These are phyloP conservation scores for Pitangus sulphuratus DNA, from an alignment of 2,797 vertebrate species.

Conservation along the genomic window DNA sequence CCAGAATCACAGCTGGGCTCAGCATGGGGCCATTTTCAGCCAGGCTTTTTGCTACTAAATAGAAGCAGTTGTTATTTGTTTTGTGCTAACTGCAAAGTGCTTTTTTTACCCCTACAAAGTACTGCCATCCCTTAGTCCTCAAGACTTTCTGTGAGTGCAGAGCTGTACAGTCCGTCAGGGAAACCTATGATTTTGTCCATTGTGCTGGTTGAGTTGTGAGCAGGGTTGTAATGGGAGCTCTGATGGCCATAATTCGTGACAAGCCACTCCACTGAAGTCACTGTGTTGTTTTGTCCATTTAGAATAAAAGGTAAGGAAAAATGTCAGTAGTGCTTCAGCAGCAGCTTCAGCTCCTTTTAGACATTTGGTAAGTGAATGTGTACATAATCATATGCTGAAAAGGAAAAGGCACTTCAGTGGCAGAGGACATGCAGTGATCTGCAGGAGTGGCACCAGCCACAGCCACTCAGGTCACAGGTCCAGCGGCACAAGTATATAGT, in stretches of 20 bases:
- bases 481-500: background rate
- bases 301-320: background rate
- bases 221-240: background rate
- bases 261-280: background rate
- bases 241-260: background rate
- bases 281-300: background rate
- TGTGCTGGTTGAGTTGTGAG: background rate
- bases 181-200: background rate
- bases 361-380: background rate
- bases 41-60: background rate
- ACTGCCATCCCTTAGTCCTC: background rate
- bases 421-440: background rate
- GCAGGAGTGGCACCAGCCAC: accelerated
- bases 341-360: background rate
- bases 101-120: background rate
- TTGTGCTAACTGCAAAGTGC: background rate
- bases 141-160: background rate
- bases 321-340: background rate
- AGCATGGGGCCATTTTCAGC: background rate
- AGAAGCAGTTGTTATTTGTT: background rate
- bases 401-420: background rate
- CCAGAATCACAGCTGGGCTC: background rate
- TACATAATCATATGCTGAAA: background rate
- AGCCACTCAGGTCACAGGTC: background rate
- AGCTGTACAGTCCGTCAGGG: accelerated